Evolutionary conservation across 1,140 invertebrate genomes (phyloP), one percentile per base, ranked within the genome.

Genomic region (Drosophila ironensis): DNA sequence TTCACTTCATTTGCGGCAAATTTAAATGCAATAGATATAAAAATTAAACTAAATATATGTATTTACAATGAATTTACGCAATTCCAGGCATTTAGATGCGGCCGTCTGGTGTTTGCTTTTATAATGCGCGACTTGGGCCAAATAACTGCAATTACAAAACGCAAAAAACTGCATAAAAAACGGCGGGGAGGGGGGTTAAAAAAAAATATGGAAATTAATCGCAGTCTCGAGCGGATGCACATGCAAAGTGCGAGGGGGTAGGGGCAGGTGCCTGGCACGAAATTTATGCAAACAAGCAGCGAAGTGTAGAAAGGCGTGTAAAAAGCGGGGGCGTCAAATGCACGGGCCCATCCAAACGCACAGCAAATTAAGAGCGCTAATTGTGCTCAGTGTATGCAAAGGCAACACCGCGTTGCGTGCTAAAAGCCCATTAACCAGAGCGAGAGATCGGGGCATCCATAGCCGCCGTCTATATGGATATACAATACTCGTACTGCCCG

Each of bases 231-330:
- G 52, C 78, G 48, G 68, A n/a, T 82, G 77, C 77, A 84, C 77
- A 82, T 82, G 77, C 77, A 82, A 82, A 82, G 74, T 81, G 46
- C 11, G 60, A 47, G 41, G 56, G 52, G 11, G 14, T 33, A n/a
- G 24, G 24, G 40, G 37, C 63, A 74, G 16, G 56, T 78, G 78
- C 78, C 72, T 76, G 70, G 72, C 52, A 82, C 72, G 66, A 84
- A 82, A 82, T 82, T 84, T 82, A 82, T 82, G 78, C 78, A 82
- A 82, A 84, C 78, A 82, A 82, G 78, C 78, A 82, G 73, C 78
- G 78, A 84, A 84, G 78, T 82, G 78, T 82, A 84, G 72, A 84
- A 84, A 84, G 78, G 78, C 78, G 78, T 73, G 72, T 71, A 69
- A 76, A 42, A 52, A 51, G 57, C 67, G 59, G 72, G 46, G 59